A percentile compares a stretch with the other conserved stretches of the same genome.
Conservation (phyloP, 2,113 vertebrate genomes). For the Atractosteus spatula region DNA sequence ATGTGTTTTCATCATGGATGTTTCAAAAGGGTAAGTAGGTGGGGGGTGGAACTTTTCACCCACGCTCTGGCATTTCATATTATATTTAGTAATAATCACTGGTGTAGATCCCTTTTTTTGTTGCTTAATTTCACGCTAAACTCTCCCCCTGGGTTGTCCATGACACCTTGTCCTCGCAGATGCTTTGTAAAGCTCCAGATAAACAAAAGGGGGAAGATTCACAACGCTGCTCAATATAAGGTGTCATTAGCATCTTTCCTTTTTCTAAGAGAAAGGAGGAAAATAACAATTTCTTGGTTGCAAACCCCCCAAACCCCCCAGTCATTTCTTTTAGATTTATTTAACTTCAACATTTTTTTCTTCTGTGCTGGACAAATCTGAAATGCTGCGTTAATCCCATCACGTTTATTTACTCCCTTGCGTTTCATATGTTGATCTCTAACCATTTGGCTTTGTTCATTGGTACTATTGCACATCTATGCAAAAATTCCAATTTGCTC, state of each 20-base stretch:
- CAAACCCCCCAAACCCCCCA: conserved; percentile 45
- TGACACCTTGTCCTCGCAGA: conserved; percentile 47
- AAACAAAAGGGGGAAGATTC: too few species aligned
- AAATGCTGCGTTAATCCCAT: too few species aligned
- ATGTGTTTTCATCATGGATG: conserved; percentile 53
- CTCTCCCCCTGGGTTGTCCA: conserved; percentile 53
- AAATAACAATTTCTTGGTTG: conserved; percentile 51
- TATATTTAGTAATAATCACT: conserved; percentile 75
- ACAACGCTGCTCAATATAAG: conserved; percentile 42
- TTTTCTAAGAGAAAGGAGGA: conserved; percentile 61
- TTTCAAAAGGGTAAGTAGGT: conserved; percentile 53
- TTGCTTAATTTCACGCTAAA: conserved; percentile 24
- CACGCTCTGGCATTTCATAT: conserved; percentile 61
- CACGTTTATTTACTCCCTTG: too few species aligned
- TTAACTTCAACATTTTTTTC: conserved; percentile 52
- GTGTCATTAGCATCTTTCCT: conserved; percentile 71
- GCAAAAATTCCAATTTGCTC: too few species aligned
- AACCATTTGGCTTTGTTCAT: too few species aligned
- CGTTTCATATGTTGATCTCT: too few species aligned
- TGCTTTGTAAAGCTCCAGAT: conserved; percentile 45
- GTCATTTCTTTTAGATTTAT: conserved; percentile 69
- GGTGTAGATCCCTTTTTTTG: conserved; percentile 49
- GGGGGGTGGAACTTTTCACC: conserved; percentile 56
- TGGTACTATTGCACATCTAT: too few species aligned
- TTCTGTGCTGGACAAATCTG: conserved; percentile 20